These are phyloP conservation scores for Andrena haemorrhoa DNA, from an alignment of 2,888 invertebrate genomes.

Conservation along the genomic window DNA sequence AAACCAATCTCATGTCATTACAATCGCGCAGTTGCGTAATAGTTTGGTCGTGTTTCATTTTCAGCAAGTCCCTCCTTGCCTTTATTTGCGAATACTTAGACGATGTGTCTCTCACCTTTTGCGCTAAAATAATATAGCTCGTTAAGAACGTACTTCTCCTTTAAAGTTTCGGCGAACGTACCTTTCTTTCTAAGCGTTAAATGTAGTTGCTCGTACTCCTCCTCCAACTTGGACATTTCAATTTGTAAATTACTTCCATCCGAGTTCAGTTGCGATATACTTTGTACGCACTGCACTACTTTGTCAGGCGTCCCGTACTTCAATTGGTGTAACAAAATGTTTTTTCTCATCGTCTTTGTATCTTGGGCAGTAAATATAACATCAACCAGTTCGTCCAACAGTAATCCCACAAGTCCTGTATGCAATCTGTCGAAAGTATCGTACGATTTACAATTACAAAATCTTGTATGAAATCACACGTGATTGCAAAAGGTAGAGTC, in stretches of 20 bases:
- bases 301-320: constrained; percentile 64
- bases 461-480: constrained; percentile 1
- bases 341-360: constrained; percentile 73
- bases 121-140: constrained; percentile 63
- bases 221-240: constrained; percentile 71
- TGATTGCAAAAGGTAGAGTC: constrained; percentile 8
- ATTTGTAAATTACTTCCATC: constrained; percentile 64
- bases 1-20: constrained; percentile 76
- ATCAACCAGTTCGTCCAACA: constrained; percentile 78
- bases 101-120: constrained; percentile 71
- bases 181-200: constrained; percentile 76
- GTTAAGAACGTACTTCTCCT: constrained; percentile 12
- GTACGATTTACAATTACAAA: constrained; percentile 3
- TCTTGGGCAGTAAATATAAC: constrained; percentile 64
- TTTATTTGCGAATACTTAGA: constrained; percentile 58
- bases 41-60: constrained; percentile 75
- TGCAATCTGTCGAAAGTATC: constrained; percentile 68
- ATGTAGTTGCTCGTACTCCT: constrained; percentile 74
- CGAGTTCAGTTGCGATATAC: constrained; percentile 64
- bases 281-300: constrained; percentile 65
- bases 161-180: constrained; percentile 46
- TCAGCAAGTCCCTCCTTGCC: constrained; percentile 72
- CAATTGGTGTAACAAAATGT: constrained; percentile 76
- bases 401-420: constrained; percentile 72
- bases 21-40: constrained; percentile 74